These are phyloP conservation scores for Hydrotaea cyrtoneurina DNA, from an alignment of 2,888 invertebrate species.

Conservation along the genomic window DNA sequence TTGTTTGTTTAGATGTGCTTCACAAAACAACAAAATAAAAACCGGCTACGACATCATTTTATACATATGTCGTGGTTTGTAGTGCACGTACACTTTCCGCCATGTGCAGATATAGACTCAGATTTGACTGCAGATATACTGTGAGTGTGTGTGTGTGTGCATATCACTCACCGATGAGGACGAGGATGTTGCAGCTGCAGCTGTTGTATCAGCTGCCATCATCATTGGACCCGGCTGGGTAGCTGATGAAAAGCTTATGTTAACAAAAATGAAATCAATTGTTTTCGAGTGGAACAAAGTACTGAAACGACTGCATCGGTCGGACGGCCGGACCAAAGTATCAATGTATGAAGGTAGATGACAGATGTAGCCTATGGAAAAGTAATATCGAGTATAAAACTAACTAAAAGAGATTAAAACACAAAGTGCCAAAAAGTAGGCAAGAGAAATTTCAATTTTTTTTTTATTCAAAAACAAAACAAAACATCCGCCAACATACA, in stretches of 20 bases:
- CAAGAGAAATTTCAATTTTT: background rate
- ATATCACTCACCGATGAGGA: conserved; percentile 23
- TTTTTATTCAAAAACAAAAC: conserved; percentile 4
- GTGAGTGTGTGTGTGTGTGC: too few relatives aligned
- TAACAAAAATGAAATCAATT: conserved; percentile 67
- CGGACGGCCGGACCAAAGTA: background rate
- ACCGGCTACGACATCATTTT: conserved; percentile 8
- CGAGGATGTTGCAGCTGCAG: background rate
- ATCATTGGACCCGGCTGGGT: conserved; percentile 19
- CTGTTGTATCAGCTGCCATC: conserved; percentile 6
- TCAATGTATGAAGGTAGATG: background rate
- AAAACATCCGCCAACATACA: too few relatives aligned
- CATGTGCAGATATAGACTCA: background rate
- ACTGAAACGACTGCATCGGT: background rate
- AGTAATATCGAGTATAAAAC: conserved; percentile 43
- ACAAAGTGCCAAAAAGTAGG: conserved; percentile 36
- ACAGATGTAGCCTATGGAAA: conserved; percentile 4
- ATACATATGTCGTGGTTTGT: conserved; percentile 62
- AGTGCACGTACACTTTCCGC: background rate
- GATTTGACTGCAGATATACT: conserved; percentile 27
- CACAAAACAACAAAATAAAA: background rate
- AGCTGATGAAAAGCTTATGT: conserved; percentile 66
- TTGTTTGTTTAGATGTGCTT: conserved; percentile 59
- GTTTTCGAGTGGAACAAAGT: conserved; percentile 56
- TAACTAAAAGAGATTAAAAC: conserved; percentile 43